Conservation (phyloP, 2,888 invertebrate species). For the Lasioglossum zephyrum region DNA sequence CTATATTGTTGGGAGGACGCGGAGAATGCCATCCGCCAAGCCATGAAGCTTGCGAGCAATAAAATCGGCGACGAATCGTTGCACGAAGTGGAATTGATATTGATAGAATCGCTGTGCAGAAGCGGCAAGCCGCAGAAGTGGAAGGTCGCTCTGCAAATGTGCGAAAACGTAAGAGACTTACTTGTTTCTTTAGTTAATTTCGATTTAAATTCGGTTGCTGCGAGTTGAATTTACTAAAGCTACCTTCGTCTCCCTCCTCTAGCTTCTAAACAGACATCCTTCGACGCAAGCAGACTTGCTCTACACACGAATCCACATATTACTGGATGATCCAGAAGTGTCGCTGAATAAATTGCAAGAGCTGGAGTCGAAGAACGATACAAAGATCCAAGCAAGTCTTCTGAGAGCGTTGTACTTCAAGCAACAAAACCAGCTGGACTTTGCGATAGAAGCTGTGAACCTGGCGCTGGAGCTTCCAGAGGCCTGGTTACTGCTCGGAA, state of each 20-base stretch:
- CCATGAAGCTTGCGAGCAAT: constrained; percentile 80
- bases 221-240: constrained; percentile 2
- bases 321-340: constrained; percentile 81
- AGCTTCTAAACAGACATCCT: constrained; percentile 51
- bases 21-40: constrained; percentile 81
- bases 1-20: constrained; percentile 86
- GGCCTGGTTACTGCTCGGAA: constrained; percentile 87
- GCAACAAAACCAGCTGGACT: constrained; percentile 85
- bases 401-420: constrained; percentile 86
- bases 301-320: constrained; percentile 82
- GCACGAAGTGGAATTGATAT: constrained; percentile 76
- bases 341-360: constrained; percentile 65
- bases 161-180: constrained; percentile 80
- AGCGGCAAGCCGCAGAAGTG: constrained; percentile 85
- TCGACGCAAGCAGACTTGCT: constrained; percentile 70
- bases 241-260: constrained; percentile 36
- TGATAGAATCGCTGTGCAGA: constrained; percentile 83
- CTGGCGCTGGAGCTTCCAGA: constrained; percentile 84
- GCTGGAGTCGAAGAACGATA: constrained; percentile 48
- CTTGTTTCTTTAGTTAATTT: neutral
- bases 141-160: constrained; percentile 80
- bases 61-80: constrained; percentile 76
- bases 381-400: constrained; percentile 77
- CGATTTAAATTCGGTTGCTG: too few relatives aligned
- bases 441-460: constrained; percentile 86